A percentile compares a stretch with the other conserved stretches of the same genome.
phyloP scores from a whole-genome alignment of 2,113 vertebrate species.

The Panthera uncia region DNA sequence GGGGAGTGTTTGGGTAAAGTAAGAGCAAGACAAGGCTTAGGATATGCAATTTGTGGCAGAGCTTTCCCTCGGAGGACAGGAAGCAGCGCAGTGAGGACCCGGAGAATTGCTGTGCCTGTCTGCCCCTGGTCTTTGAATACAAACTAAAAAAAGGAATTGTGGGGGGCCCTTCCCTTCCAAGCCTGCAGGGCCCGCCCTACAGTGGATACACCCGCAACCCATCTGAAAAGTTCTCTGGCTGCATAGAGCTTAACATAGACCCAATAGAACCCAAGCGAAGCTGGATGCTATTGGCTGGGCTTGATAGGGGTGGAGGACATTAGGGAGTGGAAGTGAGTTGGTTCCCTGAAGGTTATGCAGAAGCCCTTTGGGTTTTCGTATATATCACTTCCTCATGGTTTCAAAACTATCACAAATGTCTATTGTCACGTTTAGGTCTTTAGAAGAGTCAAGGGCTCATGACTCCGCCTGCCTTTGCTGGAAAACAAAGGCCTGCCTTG shows the following conservation, averaged over 20 bases:
- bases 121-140: conserved; percentile 43
- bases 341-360: not conserved
- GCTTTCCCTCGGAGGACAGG: conserved; percentile 61
- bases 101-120: conserved; percentile 3
- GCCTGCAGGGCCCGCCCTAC: conserved; percentile 28
- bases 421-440: not conserved
- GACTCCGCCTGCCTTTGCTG: not conserved
- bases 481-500: not conserved
- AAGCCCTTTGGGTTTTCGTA: not conserved
- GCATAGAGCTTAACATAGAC: not conserved
- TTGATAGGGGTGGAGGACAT: not conserved
- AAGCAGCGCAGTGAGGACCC: conserved; percentile 50
- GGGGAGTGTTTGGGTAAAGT: conserved; percentile 26
- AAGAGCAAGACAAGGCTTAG: conserved; percentile 16
- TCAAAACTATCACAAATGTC: not conserved
- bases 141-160: conserved; percentile 73
- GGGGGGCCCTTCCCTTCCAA: conserved; percentile 59
- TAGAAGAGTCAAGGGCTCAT: not conserved
- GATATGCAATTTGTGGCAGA: conserved; percentile 76
- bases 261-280: not conserved
- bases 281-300: not conserved
- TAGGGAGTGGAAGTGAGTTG: not conserved
- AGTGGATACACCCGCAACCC: conserved; percentile 25
- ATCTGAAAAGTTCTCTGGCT: not conserved
- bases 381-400: not conserved